Percentiles rank a stretch among this genome's conserved stretches.
Conservation (phyloP, 2,797 vertebrate genomes). For the Choloepus didactylus region DNA sequence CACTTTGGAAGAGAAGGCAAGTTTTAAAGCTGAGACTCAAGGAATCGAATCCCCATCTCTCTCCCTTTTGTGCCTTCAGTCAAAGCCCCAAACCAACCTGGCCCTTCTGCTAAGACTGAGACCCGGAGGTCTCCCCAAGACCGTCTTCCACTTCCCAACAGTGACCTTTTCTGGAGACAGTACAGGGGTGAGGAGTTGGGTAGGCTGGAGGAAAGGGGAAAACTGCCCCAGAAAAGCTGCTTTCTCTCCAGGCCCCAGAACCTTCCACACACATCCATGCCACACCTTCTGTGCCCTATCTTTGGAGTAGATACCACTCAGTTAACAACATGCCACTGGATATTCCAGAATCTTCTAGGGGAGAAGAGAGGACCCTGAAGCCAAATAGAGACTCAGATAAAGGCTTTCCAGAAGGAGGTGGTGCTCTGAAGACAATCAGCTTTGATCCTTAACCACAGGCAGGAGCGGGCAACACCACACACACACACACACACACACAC, state of each 20-base stretch:
- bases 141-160: background rate
- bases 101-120: background rate
- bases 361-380: background rate
- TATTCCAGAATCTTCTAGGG: constrained; percentile 54
- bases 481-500: background rate
- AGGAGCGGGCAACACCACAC: constrained; percentile 62
- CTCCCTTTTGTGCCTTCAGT: background rate
- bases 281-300: background rate
- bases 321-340: background rate
- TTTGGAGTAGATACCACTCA: background rate
- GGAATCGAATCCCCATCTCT: background rate
- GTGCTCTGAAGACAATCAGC: constrained; percentile 10
- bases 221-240: background rate
- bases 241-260: background rate
- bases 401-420: constrained; percentile 64
- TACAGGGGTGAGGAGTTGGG: background rate
- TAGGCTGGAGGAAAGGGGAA: no score
- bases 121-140: background rate
- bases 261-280: background rate
- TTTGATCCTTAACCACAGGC: constrained; percentile 53
- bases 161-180: background rate
- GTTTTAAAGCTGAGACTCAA: background rate
- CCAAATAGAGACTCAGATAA: background rate
- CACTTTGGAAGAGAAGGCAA: background rate
- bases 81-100: background rate